Evolutionary conservation across 2,888 invertebrate genomes (phyloP), one percentile per base, ranked within the genome.

Genomic region (Napeogenes inachia): DNA sequence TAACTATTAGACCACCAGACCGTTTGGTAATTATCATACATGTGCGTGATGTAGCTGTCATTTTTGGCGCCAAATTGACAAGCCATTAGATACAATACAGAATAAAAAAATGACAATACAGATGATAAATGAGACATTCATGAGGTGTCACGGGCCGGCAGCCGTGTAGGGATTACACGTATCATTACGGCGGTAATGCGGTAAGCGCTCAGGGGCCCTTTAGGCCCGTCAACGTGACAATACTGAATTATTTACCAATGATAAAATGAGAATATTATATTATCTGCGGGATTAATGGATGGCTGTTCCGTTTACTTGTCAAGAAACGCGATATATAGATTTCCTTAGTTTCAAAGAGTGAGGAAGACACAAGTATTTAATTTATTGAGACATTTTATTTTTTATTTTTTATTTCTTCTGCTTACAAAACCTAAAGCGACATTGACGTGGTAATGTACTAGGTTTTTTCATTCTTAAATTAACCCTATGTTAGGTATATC

Each of bases 81-180:
- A 35, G 35, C 35, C 3, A 50, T 30, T 21, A 30, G 12, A 10
- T n/a, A 30, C 8, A 50, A 50, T 50, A 50, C 30, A 50, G 30
- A 30, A 50, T 8, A 50, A 21, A 60, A 65, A 66, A 68, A 66
- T 64, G 61, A 62, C 63, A 61, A 46, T 56, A 63, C 64, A 54
- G 71, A 82, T 89, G 89, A 89, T 87, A 84, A 85, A 89, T 84
- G 89, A 82, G 73, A 76, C 77, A 86, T 87, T 88, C 86, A 89
- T 89, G 88, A 88, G 85, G 82, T 83, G 82, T 79, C 75, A 71
- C 73, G 70, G 68, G 63, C 67, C 67, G 35, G 4, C 35, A 69
- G 71, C 69, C 71, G 74, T 73, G 73, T 69, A 50, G 66, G 85
- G 84, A 89, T 86, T 84, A 87, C 84, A 82, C 79, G 82, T 87